These are phyloP conservation scores for Andrena dorsata DNA, from an alignment of 2,888 invertebrate species.

Conservation along the genomic window DNA sequence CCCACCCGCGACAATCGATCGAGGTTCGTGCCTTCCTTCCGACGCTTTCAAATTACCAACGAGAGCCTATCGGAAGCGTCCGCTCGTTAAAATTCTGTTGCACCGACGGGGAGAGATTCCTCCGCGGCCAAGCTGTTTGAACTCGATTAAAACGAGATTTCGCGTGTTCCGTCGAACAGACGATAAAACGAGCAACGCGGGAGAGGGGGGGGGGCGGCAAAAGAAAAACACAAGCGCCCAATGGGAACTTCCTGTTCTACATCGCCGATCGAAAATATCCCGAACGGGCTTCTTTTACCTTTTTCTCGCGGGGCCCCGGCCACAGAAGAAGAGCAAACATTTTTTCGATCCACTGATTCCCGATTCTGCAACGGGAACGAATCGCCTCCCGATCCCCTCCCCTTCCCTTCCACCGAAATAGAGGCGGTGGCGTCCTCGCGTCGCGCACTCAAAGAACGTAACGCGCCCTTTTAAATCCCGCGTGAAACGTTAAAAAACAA, in stretches of 20 bases:
- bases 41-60: constrained; percentile 47
- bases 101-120: constrained; percentile 30
- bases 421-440: not conserved
- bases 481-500: not conserved
- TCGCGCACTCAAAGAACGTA: not conserved
- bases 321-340: constrained; percentile 36
- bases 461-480: not conserved
- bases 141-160: constrained; percentile 59
- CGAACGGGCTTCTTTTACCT: constrained; percentile 1
- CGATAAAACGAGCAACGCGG: constrained; percentile 38
- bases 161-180: constrained; percentile 46
- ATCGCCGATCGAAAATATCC: constrained; percentile 19
- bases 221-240: constrained; percentile 23
- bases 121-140: constrained; percentile 31
- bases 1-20: constrained; percentile 35
- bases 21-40: constrained; percentile 41
- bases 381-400: constrained; percentile 20
- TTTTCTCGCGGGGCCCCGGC: not conserved
- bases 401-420: not conserved
- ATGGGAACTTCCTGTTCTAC: not conserved
- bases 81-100: constrained; percentile 58
- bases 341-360: constrained; percentile 10
- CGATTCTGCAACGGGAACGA: constrained; percentile 40
- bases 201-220: not conserved
- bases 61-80: constrained; percentile 42